A percentile compares a stretch with the other conserved stretches of the same genome.
These are phyloP conservation scores for Acanthoscelides obtectus DNA, from an alignment of 2,888 invertebrate species.

Conservation along the genomic window DNA sequence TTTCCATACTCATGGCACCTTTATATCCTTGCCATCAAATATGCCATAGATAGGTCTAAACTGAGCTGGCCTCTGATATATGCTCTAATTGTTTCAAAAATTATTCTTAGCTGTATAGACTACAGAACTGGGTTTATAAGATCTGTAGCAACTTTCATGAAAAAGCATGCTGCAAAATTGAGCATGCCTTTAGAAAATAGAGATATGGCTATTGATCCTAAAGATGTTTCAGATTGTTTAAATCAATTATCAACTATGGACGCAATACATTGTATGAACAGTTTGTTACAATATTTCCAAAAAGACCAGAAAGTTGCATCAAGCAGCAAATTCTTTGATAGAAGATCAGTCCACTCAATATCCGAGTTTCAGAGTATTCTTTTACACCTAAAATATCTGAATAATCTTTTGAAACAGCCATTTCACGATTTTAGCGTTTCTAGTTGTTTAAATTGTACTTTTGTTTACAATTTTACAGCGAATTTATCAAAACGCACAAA, in stretches of 20 bases:
- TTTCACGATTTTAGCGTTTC: slow-evolving; percentile 55
- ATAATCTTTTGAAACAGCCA: slow-evolving; percentile 59
- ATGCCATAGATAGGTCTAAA: slow-evolving; percentile 51
- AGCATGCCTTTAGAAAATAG: background rate
- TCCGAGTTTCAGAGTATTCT: slow-evolving; percentile 65
- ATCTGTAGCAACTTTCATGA: slow-evolving; percentile 36
- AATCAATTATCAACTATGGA: slow-evolving; percentile 54
- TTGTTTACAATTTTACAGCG: slow-evolving; percentile 66
- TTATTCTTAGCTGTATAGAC: slow-evolving; percentile 57
- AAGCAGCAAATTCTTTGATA: slow-evolving; percentile 55
- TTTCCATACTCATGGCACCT: slow-evolving; percentile 58
- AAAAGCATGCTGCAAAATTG: slow-evolving; percentile 2
- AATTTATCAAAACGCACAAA: slow-evolving; percentile 51
- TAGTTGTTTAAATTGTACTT: slow-evolving; percentile 69
- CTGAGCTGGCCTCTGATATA: slow-evolving; percentile 51
- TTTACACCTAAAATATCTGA: slow-evolving; percentile 57
- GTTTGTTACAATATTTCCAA: slow-evolving; percentile 56
- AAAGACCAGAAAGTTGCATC: slow-evolving; percentile 51
- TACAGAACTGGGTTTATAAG: slow-evolving; percentile 54
- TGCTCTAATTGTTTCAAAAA: slow-evolving; percentile 55
- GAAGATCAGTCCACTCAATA: slow-evolving; percentile 57
- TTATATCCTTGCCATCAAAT: slow-evolving; percentile 55
- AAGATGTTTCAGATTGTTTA: slow-evolving; percentile 45
- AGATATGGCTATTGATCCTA: background rate
- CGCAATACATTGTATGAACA: slow-evolving; percentile 55